These are phyloP conservation scores for Apomyelois bistriatella DNA, from an alignment of 2,888 invertebrate species.

Conservation along the genomic window DNA sequence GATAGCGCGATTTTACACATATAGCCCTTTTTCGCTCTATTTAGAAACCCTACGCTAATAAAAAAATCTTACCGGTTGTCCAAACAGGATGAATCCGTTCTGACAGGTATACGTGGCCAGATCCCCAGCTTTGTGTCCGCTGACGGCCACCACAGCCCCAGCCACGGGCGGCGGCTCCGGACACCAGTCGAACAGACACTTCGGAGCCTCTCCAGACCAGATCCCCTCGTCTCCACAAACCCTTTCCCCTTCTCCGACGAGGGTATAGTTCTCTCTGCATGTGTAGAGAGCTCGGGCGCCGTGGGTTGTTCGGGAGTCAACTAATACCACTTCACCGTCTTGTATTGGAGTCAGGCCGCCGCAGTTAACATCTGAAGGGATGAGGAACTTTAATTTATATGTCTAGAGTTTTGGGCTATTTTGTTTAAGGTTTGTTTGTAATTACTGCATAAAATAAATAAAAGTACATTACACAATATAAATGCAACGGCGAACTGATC, in stretches of 20 bases:
- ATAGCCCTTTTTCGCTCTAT: too few relatives aligned
- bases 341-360: constrained; percentile 84
- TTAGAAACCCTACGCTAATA: too few relatives aligned
- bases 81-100: constrained; percentile 90
- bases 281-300: constrained; percentile 87
- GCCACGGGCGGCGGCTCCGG: constrained; percentile 89
- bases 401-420: neutral
- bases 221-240: constrained; percentile 86
- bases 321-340: constrained; percentile 85
- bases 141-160: constrained; percentile 85
- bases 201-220: constrained; percentile 89
- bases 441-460: too few relatives aligned
- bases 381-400: neutral
- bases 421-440: neutral
- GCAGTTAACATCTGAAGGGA: constrained; percentile 88
- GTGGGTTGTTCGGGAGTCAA: constrained; percentile 87
- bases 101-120: constrained; percentile 90
- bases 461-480: too few relatives aligned
- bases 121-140: constrained; percentile 89
- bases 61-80: constrained; percentile 83
- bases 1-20: too few relatives aligned
- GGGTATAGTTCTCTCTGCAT: constrained; percentile 91
- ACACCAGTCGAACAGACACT: constrained; percentile 93
- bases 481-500: too few relatives aligned
- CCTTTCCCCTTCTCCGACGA: constrained; percentile 86